phyloP scores from a whole-genome alignment of 1,140 invertebrate species.

The Cydia pomonella region DNA sequence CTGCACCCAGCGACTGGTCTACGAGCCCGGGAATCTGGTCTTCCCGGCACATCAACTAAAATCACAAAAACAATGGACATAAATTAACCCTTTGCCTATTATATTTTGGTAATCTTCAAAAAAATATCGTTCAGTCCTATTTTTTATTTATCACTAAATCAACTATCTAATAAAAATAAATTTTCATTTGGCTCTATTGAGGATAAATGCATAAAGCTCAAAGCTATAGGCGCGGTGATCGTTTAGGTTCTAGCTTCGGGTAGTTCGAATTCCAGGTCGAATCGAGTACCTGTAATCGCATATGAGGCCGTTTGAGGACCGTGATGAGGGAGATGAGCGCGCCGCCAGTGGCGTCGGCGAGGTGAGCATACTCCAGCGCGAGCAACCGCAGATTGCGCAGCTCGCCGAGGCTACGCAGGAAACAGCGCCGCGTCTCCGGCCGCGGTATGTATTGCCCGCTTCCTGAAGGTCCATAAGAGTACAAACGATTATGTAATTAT shows the following conservation, averaged over 20 bases:
- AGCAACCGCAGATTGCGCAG: constrained; percentile 56
- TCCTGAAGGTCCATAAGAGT: constrained; percentile 41
- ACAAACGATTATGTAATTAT: too few relatives aligned
- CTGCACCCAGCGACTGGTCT: constrained; percentile 53
- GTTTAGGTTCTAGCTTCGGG: too few relatives aligned
- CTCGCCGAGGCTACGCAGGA: constrained; percentile 55
- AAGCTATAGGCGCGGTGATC: too few relatives aligned
- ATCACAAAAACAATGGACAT: neutral
- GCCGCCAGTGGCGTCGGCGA: constrained; percentile 60
- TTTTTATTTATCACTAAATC: too few relatives aligned
- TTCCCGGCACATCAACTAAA: constrained; percentile 65
- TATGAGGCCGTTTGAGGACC: constrained; percentile 58
- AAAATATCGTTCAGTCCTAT: too few relatives aligned
- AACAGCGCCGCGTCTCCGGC: constrained; percentile 51
- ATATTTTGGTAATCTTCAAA: too few relatives aligned
- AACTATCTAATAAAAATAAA: too few relatives aligned
- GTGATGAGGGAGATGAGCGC: constrained; percentile 55
- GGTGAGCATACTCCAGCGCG: constrained; percentile 59
- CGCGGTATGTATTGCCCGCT: constrained; percentile 58
- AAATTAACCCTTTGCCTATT: neutral
- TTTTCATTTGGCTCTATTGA: too few relatives aligned
- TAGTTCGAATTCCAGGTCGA: too few relatives aligned
- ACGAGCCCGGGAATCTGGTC: constrained; percentile 56
- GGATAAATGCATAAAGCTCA: too few relatives aligned
- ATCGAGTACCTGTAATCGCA: constrained; percentile 56